Base-by-base conservation (phyloP, 2,113 vertebrate species). In the Zosterops pallidus region DNA sequence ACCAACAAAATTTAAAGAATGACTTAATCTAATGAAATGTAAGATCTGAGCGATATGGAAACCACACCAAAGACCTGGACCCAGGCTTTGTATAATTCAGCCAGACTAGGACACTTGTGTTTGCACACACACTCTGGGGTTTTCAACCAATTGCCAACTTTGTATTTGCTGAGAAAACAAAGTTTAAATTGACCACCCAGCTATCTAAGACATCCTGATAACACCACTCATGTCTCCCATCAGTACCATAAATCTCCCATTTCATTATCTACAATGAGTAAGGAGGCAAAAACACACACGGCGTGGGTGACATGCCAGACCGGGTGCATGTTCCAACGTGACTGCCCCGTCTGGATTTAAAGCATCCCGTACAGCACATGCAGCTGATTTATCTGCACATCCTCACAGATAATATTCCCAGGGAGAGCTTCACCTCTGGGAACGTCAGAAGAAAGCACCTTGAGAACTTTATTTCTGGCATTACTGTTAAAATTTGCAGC, bases 121-220 rank as follows among this genome's bases (percentile, higher is more conserved):
- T 97, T 94, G 84, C 75, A 41, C 81, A 91, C 65, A 94, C 64
- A 60, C 78, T 93, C 91, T 90, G 55, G 69, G 95, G 59, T 89
- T 96, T 95, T 95, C 92, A 85, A 92, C 86, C 75, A 94, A 81
- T 96, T 96, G 97, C 96, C 97, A 97, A 94, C 84, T 97, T 83
- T 78, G 74, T 97, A 97, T 97, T 97, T 97, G 93, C 77, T 95
- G 72, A 97, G 95, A 96, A 97, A 97, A 97, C 97, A 96, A 96
- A 96, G 94, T 92, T 96, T 64, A 75, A 94, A 78, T 95, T 97
- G 97, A 97, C 96, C 96, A 97, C 97, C 97, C 97, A 97, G 96
- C 95, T 95, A 85, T 94, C 95, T 95, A 94, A 97, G 92, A 96
- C 94, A 87, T 95, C 86, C 95, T 67, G 95, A 97, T 94, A 97